phyloP scores from a whole-genome alignment of 2,113 vertebrate species.

The Alouatta palliata region DNA sequence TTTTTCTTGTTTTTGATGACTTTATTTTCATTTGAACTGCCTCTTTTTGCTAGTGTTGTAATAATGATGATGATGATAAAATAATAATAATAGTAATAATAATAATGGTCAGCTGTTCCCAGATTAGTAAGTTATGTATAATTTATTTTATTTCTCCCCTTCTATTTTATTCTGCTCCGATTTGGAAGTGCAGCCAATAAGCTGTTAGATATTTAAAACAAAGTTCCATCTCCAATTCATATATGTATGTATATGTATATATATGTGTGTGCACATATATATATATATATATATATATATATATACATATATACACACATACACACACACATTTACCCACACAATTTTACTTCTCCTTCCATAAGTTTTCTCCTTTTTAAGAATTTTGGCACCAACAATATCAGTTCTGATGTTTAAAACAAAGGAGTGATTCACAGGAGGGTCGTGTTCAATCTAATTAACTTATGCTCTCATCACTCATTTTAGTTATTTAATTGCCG shows the following conservation, averaged over 20 bases:
- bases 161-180: conserved; percentile 90
- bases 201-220: conserved; percentile 92
- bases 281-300: conserved; percentile 75
- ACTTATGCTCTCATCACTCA: conserved; percentile 84
- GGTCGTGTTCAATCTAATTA: conserved; percentile 85
- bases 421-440: conserved; percentile 87
- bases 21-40: conserved; percentile 96
- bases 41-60: conserved; percentile 93
- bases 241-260: conserved; percentile 76
- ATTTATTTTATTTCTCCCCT: conserved; percentile 94
- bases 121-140: conserved; percentile 99
- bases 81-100: conserved; percentile 92
- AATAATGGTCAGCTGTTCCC: conserved; percentile 94
- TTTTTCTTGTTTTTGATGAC: conserved; percentile 93
- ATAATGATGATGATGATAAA: conserved; percentile 93
- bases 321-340: conserved; percentile 78
- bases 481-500: conserved; percentile 88
- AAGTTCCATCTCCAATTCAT: conserved; percentile 78
- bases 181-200: conserved; percentile 92
- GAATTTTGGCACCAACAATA: conserved; percentile 86
- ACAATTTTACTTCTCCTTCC: conserved; percentile 79
- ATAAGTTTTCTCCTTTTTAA: conserved; percentile 80
- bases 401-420: conserved; percentile 85
- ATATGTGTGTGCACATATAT: conserved; percentile 78
- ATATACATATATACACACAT: conserved; percentile 47